Evolutionary conservation across 2,888 invertebrate species (phyloP), one percentile per base, ranked within the genome.

Genomic region (Hypena proboscidalis): DNA sequence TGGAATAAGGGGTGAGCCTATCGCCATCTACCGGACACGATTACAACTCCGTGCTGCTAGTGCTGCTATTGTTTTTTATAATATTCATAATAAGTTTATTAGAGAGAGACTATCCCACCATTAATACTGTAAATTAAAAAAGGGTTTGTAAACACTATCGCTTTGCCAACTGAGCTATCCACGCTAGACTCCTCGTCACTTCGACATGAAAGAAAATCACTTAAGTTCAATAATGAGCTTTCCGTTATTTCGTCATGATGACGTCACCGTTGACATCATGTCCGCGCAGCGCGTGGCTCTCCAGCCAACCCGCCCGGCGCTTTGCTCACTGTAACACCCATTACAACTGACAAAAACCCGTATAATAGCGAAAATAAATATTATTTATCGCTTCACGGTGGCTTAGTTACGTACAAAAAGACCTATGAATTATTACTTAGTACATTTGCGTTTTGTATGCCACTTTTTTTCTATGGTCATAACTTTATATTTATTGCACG

Each of bases 281-380:
- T 32, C 36, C 26, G 10, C 5, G 30, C 60, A 59, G 73, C 23
- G 15, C 40, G 32, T 51, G 69, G 75, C 77, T 76, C 58, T 56
- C 50, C 33, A 34, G 33, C 47, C 60, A 64, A 52, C 58, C 62
- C 78, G 76, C 83, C 76, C 74, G 67, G 67, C 76, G 74, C 81
- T 80, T 79, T 78, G 81, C 41, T 35, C 41, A 39, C 22, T 39
- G 30, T 39, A 45, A 38, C 85, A 82, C 79, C 87, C 87, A 86
- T 88, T 85, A 86, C 86, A 76, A 83, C 85, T 83, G 85, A 90
- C 90, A 90, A 88, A 88, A 89, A 85, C 85, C 80, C 82, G 88
- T 88, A 89, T 89, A 90, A 90, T 90, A 89, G 88, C 86, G 85
- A 86, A 90, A 89, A 90, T 90, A 90, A 90, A 90, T 86, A 90